phyloP scores from a whole-genome alignment of 2,113 vertebrate species.

The Antechinus flavipes region DNA sequence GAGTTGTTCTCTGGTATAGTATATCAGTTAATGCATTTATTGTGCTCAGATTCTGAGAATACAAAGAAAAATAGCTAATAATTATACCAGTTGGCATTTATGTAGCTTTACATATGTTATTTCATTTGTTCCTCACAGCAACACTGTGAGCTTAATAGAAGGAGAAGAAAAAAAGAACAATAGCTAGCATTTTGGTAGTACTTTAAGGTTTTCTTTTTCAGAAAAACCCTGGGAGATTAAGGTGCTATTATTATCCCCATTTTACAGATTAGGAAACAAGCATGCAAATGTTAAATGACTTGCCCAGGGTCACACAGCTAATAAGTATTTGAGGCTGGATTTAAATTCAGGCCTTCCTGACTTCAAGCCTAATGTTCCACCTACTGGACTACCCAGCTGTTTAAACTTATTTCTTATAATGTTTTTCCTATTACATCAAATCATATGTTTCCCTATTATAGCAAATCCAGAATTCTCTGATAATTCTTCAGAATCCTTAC shows the following conservation, averaged over 20 bases:
- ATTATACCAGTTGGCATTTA: not conserved
- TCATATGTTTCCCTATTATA: not conserved
- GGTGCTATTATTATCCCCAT: not conserved
- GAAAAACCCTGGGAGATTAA: not conserved
- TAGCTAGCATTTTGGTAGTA: not conserved
- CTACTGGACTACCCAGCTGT: not conserved
- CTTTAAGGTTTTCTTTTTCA: not conserved
- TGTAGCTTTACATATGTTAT: not conserved
- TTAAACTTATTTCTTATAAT: not conserved
- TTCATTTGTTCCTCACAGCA: not conserved
- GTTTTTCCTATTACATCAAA: too few relatives aligned
- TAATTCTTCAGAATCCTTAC: conserved; percentile 40
- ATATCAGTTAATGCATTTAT: not conserved
- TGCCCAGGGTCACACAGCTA: not conserved
- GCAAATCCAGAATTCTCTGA: conserved; percentile 32
- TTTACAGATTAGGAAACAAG: not conserved
- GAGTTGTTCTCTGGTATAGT: not conserved
- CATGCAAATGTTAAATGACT: not conserved
- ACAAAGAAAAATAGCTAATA: not conserved
- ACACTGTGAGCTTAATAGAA: not conserved
- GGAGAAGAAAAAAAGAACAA: not conserved
- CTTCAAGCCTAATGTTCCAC: not conserved
- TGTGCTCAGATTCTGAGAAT: not conserved
- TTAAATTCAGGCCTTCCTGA: not conserved
- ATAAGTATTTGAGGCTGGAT: not conserved